Evolutionary conservation across 2,797 vertebrate species (phyloP), one percentile per base, ranked within the genome.

Genomic region (Microchirus variegatus): DNA sequence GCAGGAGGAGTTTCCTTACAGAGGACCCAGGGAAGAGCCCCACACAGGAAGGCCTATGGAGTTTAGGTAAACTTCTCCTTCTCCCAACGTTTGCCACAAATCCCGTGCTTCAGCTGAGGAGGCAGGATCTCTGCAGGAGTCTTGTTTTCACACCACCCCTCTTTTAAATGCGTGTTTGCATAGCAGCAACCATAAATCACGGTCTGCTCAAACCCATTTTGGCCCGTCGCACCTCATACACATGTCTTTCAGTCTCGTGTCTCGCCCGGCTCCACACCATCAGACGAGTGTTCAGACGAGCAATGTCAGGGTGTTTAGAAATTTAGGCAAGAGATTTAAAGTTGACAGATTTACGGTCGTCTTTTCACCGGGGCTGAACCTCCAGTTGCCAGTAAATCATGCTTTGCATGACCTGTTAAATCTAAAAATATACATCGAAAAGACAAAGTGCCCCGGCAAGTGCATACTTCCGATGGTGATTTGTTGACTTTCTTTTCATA

Each of bases 1-100:
- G 9, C 51, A 92, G 84, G 92, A 93, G 72, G 93, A 94, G 0
- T 93, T 90, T 75, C 63, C 86, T 41, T 94, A 92, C 86, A 89
- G 92, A 87, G 90, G 43, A 43, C 84, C 86, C 12, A 86, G 91
- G 50, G 93, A 94, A 7, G 93, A 94, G 3, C 52, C 71, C 14
- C 90, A 90, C 58, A 1, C 89, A 49, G 87, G 83, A 31, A 81
- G 92, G 4, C 85, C 87, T 9, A 19, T 90, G 62, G 93, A 94
- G 63, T 94, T 93, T 80, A 76, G 90, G 93, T 94, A 91, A 90
- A 52, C 5, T 8, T 17, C 36, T 43, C 56, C n/a, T 22, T 17
- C 12, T 19, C n/a, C 31, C 22, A 4, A 14, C 15, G 16, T 13
- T 13, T 61, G 19, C 70, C 47, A 55, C 56, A 26, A n/a, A 19